These are phyloP conservation scores for Paracentrotus lividus DNA, from an alignment of 53 echinoderm and acorn worm species.

Conservation along the genomic window DNA sequence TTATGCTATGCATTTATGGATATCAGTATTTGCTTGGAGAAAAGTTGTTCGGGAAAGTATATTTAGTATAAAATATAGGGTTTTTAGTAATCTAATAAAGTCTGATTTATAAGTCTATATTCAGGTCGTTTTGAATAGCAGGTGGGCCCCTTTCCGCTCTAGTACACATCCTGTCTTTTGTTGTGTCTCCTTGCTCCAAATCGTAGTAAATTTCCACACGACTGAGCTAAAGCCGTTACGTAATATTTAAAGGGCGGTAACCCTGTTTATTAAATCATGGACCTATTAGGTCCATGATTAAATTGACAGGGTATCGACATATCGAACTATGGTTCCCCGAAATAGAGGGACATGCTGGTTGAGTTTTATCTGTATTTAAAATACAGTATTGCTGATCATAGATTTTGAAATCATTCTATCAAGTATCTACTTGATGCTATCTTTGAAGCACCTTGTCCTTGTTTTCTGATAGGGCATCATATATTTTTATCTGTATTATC, in stretches of 20 bases:
- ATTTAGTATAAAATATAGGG: too few relatives aligned
- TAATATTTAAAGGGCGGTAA: constrained; percentile 6
- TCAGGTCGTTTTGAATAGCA: not conserved
- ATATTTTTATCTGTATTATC: too few relatives aligned
- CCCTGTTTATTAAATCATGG: not conserved
- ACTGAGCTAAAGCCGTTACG: not conserved
- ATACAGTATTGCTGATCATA: too few relatives aligned
- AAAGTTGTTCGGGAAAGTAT: too few relatives aligned
- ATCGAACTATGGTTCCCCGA: not conserved
- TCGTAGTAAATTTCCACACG: constrained; percentile 43
- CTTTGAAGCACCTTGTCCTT: too few relatives aligned
- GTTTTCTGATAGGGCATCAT: too few relatives aligned
- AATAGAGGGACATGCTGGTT: not conserved
- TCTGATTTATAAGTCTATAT: not conserved
- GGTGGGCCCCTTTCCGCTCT: constrained; percentile 45
- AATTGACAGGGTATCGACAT: not conserved
- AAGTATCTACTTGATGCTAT: not conserved
- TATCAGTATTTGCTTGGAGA: too few relatives aligned
- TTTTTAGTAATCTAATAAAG: too few relatives aligned
- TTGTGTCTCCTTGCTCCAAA: constrained; percentile 9
- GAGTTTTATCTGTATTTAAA: too few relatives aligned
- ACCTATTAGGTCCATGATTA: too few relatives aligned
- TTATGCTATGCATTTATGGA: too few relatives aligned
- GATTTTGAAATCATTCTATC: too few relatives aligned
- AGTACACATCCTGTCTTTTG: constrained; percentile 7